Percentiles rank a stretch among this genome's conserved stretches.
These are phyloP conservation scores for Syrrhaptes paradoxus DNA, from an alignment of 2,113 vertebrate genomes.

Conservation along the genomic window DNA sequence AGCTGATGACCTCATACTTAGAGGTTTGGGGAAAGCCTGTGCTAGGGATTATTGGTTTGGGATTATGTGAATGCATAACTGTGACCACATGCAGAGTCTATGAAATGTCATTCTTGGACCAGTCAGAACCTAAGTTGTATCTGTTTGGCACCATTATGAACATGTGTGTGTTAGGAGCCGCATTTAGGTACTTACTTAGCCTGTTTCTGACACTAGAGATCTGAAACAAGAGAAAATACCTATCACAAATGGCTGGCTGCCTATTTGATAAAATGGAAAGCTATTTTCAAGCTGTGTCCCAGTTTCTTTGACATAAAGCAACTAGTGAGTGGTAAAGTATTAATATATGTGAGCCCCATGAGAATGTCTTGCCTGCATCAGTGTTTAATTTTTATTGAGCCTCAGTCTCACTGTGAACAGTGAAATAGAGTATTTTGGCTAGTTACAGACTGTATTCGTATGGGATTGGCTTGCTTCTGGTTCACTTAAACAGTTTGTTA, in stretches of 20 bases:
- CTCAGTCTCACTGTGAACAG: neutral
- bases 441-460: neutral
- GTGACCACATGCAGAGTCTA: neutral
- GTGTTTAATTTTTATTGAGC: constrained; percentile 14
- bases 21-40: neutral
- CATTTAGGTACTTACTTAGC: neutral
- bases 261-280: constrained; percentile 17
- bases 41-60: neutral
- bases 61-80: neutral
- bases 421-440: neutral
- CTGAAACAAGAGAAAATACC: neutral
- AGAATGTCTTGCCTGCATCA: neutral
- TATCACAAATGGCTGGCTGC: neutral
- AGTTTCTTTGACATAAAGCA: constrained; percentile 39
- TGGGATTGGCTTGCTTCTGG: constrained; percentile 4
- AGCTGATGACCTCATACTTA: neutral
- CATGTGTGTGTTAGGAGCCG: neutral
- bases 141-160: neutral
- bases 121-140: fast-evolving
- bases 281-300: constrained; percentile 35
- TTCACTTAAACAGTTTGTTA: constrained; percentile 46
- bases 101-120: neutral
- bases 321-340: constrained; percentile 4
- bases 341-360: neutral
- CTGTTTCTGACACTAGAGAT: neutral